A percentile compares a stretch with the other conserved stretches of the same genome.
Evolutionary conservation across 2,797 vertebrate genomes (phyloP).

Genomic region (Schizothorax lantsangensis): DNA sequence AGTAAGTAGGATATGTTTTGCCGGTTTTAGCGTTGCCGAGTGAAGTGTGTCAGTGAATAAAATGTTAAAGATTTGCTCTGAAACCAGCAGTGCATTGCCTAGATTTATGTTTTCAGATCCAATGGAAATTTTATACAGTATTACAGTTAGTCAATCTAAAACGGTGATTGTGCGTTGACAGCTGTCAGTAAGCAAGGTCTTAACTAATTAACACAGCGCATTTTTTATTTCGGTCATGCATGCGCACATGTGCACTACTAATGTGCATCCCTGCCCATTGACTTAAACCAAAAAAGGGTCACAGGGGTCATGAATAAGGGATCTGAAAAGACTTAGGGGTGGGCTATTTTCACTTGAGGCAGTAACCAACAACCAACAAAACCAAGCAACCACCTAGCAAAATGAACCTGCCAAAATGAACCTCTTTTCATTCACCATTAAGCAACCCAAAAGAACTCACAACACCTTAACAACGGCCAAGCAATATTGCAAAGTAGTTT

Average conservation of each 20-base stretch:
- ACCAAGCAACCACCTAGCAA: not conserved
- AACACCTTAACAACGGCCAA: not conserved
- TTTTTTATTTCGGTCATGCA: no score
- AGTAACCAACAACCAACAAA: not conserved
- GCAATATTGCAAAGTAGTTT: no score
- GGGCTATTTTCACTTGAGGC: not conserved
- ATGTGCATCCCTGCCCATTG: no score
- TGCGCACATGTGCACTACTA: no score
- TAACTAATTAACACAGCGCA: no score
- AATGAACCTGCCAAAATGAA: not conserved
- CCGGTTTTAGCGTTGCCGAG: no score
- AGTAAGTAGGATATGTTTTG: not conserved
- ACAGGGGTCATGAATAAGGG: no score
- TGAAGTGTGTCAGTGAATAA: no score
- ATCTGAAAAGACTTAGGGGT: not conserved
- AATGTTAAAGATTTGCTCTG: not conserved
- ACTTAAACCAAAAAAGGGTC: no score
- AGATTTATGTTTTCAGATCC: not conserved
- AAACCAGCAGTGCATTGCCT: not conserved
- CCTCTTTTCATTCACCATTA: not conserved
- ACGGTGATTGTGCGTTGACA: not conserved
- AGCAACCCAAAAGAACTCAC: not conserved
- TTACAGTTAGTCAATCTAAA: not conserved
- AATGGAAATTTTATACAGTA: not conserved
- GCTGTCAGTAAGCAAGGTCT: not conserved